Percentiles rank a stretch among this genome's conserved stretches.
Conservation (phyloP, 2,797 vertebrate genomes). For the Tokudaia muenninki region DNA sequence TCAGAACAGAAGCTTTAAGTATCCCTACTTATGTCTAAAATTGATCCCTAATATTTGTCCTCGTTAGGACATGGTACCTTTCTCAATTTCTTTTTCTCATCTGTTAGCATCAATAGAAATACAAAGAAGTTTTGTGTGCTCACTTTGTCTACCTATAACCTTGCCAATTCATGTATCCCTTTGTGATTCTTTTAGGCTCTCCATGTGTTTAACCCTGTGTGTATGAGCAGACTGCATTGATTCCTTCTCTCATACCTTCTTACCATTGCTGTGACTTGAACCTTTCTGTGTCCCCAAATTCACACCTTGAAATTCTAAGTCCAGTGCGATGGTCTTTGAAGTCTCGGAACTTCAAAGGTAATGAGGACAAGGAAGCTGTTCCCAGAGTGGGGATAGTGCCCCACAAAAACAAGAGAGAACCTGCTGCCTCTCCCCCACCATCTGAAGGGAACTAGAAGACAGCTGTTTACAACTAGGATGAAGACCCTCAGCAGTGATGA, state of each 20-base stretch:
- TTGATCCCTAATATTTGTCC: not conserved
- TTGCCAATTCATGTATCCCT: not conserved
- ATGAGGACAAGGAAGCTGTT: no score
- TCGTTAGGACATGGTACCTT: not conserved
- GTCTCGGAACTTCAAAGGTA: not conserved
- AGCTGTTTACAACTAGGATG: not conserved
- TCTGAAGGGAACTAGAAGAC: not conserved
- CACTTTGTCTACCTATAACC: not conserved
- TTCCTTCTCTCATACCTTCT: not conserved
- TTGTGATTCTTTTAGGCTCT: not conserved
- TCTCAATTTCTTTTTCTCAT: not conserved
- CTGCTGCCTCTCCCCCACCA: no score
- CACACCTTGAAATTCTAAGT: not conserved
- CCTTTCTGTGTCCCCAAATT: not conserved
- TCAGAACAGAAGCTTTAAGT: not conserved
- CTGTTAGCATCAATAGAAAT: not conserved
- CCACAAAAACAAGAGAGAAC: not conserved
- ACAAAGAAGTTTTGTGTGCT: not conserved
- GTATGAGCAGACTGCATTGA: not conserved
- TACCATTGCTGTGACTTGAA: not conserved
- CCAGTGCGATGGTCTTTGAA: not conserved
- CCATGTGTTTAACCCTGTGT: not conserved
- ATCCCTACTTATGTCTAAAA: not conserved
- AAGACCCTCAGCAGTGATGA: not conserved
- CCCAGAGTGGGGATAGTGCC: not conserved